These are phyloP conservation scores for Grammomys dolichurus DNA, from an alignment of 2,113 vertebrate genomes.

Conservation along the genomic window DNA sequence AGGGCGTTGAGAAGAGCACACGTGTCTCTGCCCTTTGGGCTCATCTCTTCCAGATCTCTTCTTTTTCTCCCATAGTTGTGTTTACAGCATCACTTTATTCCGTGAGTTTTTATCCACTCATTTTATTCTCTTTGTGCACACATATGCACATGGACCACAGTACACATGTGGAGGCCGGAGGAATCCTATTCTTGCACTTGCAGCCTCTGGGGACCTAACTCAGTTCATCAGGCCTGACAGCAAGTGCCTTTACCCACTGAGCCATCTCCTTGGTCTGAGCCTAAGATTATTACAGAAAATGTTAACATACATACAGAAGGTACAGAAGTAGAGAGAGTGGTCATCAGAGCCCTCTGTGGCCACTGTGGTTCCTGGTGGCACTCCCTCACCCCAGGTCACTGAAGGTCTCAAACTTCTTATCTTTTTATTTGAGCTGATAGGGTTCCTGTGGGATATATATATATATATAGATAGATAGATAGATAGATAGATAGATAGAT, in stretches of 20 bases:
- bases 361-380: background rate
- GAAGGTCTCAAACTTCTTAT: background rate
- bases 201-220: background rate
- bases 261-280: background rate
- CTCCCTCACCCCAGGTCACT: background rate
- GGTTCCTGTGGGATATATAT: background rate
- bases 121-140: background rate
- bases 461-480: too few relatives aligned
- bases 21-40: background rate
- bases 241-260: background rate
- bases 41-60: background rate
- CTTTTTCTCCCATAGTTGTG: background rate
- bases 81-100: background rate
- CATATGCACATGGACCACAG: background rate
- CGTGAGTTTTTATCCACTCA: background rate
- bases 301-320: background rate
- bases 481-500: too few relatives aligned
- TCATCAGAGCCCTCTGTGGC: background rate
- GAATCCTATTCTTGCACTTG: background rate
- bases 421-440: background rate
- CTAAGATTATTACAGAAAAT: background rate
- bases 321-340: background rate
- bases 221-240: background rate
- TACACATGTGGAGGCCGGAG: background rate
- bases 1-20: background rate